A percentile compares a stretch with the other conserved stretches of the same genome.
Evolutionary conservation across 2,797 vertebrate genomes (phyloP).

Genomic region (Coccyzus lansbergi): DNA sequence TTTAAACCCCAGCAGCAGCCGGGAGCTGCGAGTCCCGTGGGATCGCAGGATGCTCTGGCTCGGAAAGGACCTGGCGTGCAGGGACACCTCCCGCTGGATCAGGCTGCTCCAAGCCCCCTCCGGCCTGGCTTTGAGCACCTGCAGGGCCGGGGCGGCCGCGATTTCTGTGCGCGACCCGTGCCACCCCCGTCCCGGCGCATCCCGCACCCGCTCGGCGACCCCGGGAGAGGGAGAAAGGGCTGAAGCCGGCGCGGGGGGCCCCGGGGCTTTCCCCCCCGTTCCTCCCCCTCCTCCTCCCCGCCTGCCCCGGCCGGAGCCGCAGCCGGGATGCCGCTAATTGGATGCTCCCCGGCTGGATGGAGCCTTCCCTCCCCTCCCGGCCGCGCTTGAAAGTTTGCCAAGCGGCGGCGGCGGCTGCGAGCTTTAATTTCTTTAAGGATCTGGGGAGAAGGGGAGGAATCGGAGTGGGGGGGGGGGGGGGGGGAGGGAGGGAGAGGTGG

Average conservation of each 20-base stretch:
- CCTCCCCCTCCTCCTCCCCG: neutral
- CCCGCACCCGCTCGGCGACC: too few species aligned
- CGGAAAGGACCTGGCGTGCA: too few species aligned
- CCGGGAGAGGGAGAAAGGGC: neutral
- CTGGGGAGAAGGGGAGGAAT: neutral
- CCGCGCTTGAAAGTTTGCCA: constrained; percentile 70
- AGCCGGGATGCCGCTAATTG: constrained; percentile 35
- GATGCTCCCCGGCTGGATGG: constrained; percentile 34
- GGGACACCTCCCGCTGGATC: too few species aligned
- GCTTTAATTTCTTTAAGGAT: constrained; percentile 54
- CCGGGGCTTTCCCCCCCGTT: neutral
- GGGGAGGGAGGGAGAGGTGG: neutral
- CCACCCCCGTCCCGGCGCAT: too few species aligned
- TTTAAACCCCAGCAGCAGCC: neutral
- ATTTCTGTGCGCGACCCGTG: too few species aligned
- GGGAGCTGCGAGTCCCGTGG: neutral
- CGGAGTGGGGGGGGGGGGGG: neutral
- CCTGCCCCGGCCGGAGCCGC: constrained; percentile 26
- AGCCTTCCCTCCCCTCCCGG: constrained; percentile 19
- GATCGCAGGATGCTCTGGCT: too few species aligned
- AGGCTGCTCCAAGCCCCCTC: too few species aligned
- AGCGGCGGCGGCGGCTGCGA: constrained; percentile 64
- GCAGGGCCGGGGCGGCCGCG: too few species aligned
- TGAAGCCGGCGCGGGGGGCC: neutral
- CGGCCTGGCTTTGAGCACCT: too few species aligned